phyloP scores from a whole-genome alignment of 2,888 invertebrate species.

The Sinodicranocentrus sp. region DNA sequence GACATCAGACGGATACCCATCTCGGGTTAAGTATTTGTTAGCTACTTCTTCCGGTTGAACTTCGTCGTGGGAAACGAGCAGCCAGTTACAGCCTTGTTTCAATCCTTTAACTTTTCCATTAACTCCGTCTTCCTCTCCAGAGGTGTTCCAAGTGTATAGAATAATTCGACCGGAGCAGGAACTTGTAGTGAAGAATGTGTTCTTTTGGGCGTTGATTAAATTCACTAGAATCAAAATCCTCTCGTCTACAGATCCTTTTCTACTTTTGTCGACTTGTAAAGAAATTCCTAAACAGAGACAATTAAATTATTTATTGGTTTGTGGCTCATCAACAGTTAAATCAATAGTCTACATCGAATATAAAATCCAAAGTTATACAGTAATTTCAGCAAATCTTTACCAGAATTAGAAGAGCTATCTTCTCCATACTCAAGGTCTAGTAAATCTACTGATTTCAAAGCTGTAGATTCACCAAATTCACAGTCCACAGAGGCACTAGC shows the following conservation, averaged over 20 bases:
- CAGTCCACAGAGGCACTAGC: background rate
- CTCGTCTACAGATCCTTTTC: slow-evolving; percentile 73
- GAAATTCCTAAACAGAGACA: too few relatives aligned
- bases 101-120: background rate
- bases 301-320: too few relatives aligned
- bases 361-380: too few relatives aligned
- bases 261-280: slow-evolving; percentile 71
- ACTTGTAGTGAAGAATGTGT: slow-evolving; percentile 73
- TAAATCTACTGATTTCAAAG: slow-evolving; percentile 32
- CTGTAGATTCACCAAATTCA: slow-evolving; percentile 35
- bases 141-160: slow-evolving; percentile 66
- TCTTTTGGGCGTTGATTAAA: slow-evolving; percentile 67
- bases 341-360: too few relatives aligned
- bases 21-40: slow-evolving; percentile 54
- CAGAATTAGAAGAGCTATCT: too few relatives aligned
- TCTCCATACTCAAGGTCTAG: background rate
- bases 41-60: slow-evolving; percentile 55
- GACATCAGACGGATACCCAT: slow-evolving; percentile 36
- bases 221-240: slow-evolving; percentile 71
- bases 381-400: too few relatives aligned
- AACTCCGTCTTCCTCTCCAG: background rate
- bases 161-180: slow-evolving; percentile 74
- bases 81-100: slow-evolving; percentile 75
- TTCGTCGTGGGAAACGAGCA: slow-evolving; percentile 74
- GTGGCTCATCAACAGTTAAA: too few relatives aligned